These are phyloP conservation scores for Scytalopus superciliaris DNA, from an alignment of 2,113 vertebrate genomes.

Conservation along the genomic window DNA sequence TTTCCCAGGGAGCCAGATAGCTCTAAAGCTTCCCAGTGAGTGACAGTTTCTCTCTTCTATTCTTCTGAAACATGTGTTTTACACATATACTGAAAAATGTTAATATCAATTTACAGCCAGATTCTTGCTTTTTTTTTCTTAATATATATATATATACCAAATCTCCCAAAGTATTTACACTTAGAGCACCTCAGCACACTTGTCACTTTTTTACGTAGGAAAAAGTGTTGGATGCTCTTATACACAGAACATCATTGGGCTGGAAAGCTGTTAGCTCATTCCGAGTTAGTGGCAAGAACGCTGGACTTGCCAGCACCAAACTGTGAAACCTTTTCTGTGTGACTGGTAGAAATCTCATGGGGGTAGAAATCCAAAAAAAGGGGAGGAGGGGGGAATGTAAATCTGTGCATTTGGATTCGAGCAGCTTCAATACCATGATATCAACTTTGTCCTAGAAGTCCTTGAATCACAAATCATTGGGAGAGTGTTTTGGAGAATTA, in stretches of 20 bases:
- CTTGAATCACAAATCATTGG: slow-evolving; percentile 49
- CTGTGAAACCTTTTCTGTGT: slow-evolving; percentile 51
- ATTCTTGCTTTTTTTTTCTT: neutral
- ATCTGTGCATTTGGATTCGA: slow-evolving; percentile 53
- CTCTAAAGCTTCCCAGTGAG: slow-evolving; percentile 70
- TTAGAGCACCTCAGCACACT: slow-evolving; percentile 61
- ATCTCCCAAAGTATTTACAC: slow-evolving; percentile 28
- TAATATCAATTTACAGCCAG: slow-evolving; percentile 62
- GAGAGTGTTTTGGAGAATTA: slow-evolving; percentile 51
- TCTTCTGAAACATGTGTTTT: slow-evolving; percentile 67
- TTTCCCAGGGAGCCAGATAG: slow-evolving; percentile 69
- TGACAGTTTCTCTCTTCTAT: slow-evolving; percentile 72
- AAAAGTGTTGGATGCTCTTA: slow-evolving; percentile 65
- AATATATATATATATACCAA: neutral
- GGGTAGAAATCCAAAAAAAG: slow-evolving; percentile 28
- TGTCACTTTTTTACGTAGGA: slow-evolving; percentile 42
- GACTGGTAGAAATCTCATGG: slow-evolving; percentile 27
- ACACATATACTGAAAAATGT: slow-evolving; percentile 69
- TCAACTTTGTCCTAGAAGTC: slow-evolving; percentile 44
- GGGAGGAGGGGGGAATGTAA: neutral
- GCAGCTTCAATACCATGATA: slow-evolving; percentile 2
- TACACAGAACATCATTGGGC: slow-evolving; percentile 37
- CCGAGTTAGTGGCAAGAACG: slow-evolving; percentile 48
- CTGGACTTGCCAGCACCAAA: slow-evolving; percentile 60
- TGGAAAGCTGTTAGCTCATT: slow-evolving; percentile 53